Evolutionary conservation across 2,888 invertebrate genomes (phyloP).

Genomic region (Macrophya alboannulata): DNA sequence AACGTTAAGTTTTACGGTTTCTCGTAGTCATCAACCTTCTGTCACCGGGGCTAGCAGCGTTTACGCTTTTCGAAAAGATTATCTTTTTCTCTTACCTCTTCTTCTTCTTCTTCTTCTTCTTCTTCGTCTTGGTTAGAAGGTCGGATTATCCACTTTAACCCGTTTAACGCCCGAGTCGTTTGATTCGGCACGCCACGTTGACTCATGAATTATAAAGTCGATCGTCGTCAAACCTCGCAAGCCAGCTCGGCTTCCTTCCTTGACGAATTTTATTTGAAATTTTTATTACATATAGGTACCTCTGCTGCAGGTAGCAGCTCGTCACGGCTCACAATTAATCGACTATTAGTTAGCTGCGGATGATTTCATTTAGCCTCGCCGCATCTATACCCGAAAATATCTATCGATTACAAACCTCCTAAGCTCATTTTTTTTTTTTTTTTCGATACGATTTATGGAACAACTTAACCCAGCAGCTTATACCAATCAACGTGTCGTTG

Average conservation of each 20-base stretch:
- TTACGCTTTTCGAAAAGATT: constrained; percentile 48
- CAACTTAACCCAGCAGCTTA: neutral
- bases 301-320: neutral
- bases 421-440: neutral
- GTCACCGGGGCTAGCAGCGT: constrained; percentile 47
- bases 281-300: neutral
- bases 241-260: neutral
- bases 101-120: neutral
- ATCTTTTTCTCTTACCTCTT: neutral
- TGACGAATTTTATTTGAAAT: constrained; percentile 49
- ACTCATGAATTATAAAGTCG: constrained; percentile 51
- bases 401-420: neutral
- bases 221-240: neutral
- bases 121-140: neutral
- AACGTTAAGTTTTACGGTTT: constrained; percentile 70
- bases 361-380: constrained; percentile 10
- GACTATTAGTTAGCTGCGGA: constrained; percentile 19
- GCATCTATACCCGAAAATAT: neutral
- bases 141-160: constrained; percentile 40
- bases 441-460: constrained; percentile 3
- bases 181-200: constrained; percentile 45
- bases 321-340: constrained; percentile 33
- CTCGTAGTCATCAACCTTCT: constrained; percentile 72
- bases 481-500: constrained; percentile 8
- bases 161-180: constrained; percentile 34